A percentile compares a stretch with the other conserved stretches of the same genome.
phyloP scores from a whole-genome alignment of 1,140 invertebrate species.

The Heliconius eleuchia region DNA sequence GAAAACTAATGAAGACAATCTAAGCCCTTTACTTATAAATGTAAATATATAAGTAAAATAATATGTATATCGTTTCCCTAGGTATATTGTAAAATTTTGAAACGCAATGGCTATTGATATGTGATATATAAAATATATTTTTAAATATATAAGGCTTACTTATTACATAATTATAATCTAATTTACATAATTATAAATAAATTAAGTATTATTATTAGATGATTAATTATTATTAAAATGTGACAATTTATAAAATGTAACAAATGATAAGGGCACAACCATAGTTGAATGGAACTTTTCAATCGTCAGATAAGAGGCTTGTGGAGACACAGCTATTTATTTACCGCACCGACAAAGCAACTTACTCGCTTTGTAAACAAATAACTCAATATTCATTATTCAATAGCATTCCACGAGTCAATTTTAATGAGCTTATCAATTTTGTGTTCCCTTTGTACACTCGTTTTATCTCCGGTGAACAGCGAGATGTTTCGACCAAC shows the following conservation, averaged over 20 bases:
- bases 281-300: slow-evolving; percentile 53
- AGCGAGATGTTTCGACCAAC: slow-evolving; percentile 9
- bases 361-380: slow-evolving; percentile 54
- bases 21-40: no score
- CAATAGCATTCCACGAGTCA: slow-evolving; percentile 31
- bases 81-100: no score
- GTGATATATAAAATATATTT: no score
- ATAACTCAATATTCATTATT: slow-evolving; percentile 55
- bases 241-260: neutral
- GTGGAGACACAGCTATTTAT: slow-evolving; percentile 56
- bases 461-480: slow-evolving; percentile 27
- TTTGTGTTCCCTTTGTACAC: slow-evolving; percentile 31
- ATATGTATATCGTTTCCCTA: no score
- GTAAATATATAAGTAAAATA: no score
- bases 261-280: slow-evolving; percentile 28
- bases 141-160: no score
- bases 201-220: no score
- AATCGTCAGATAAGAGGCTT: slow-evolving; percentile 68
- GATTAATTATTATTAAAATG: neutral
- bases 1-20: no score
- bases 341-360: slow-evolving; percentile 52
- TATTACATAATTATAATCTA: no score
- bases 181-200: no score
- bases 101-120: no score
- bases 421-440: slow-evolving; percentile 39